Conservation (phyloP, 2,113 vertebrate species). For the Solenodon paradoxus region DNA sequence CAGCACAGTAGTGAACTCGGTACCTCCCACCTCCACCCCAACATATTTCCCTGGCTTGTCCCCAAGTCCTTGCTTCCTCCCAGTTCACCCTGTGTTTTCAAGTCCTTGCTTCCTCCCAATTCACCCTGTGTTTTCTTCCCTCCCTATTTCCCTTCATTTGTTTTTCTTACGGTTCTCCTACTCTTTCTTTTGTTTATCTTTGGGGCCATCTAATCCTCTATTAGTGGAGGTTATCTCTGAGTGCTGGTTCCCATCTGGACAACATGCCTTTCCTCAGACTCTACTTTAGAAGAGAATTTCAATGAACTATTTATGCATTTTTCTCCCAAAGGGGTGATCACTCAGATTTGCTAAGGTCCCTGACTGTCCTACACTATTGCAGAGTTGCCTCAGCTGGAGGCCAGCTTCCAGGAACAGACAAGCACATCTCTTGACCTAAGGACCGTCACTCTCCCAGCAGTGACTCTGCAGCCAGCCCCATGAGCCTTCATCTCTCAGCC, state of each 20-base stretch:
- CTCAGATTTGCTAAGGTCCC: constrained; percentile 68
- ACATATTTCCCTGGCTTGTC: constrained; percentile 40
- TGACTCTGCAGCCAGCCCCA: not conserved
- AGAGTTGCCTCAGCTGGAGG: constrained; percentile 61
- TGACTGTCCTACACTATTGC: constrained; percentile 48
- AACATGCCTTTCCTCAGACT: constrained; percentile 75
- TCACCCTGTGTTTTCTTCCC: not conserved
- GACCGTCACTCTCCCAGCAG: not conserved
- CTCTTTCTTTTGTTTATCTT: constrained; percentile 58
- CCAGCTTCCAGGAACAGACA: constrained; percentile 58
- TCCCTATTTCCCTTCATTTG: constrained; percentile 49
- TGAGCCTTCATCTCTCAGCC: not conserved
- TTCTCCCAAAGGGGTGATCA: constrained; percentile 71
- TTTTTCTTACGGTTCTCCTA: constrained; percentile 42
- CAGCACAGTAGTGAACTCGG: not conserved
- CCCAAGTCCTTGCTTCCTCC: constrained; percentile 37
- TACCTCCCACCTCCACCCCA: rapidly evolving
- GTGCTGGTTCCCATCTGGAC: constrained; percentile 54
- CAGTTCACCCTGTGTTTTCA: not conserved
- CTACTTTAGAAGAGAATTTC: constrained; percentile 70
- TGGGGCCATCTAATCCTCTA: not conserved
- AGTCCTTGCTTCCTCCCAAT: constrained; percentile 1
- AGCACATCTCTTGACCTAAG: not conserved
- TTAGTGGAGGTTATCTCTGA: constrained; percentile 69
- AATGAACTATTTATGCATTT: constrained; percentile 75